Evolutionary conservation across 1,140 invertebrate genomes (phyloP).

Genomic region (Pseudomyrmex sp.): DNA sequence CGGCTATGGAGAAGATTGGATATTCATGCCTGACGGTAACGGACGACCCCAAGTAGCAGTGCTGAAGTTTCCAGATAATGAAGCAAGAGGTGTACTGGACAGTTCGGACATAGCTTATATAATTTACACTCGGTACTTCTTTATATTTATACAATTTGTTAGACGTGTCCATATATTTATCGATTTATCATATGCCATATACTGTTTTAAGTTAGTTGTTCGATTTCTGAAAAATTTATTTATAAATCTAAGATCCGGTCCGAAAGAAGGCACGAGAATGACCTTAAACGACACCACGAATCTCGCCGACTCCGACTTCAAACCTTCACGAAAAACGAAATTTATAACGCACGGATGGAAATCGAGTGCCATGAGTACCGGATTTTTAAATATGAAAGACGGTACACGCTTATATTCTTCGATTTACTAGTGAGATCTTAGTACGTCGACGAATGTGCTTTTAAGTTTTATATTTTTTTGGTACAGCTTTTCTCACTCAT

Average conservation of each 20-base stretch:
- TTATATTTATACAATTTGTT: constrained; percentile 7
- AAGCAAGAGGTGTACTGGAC: constrained; percentile 72
- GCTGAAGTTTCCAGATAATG: constrained; percentile 76
- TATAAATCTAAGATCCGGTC: constrained; percentile 74
- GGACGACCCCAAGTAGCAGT: constrained; percentile 86
- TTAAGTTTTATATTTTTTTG: constrained; percentile 10
- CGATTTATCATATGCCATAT: not conserved
- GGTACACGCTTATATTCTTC: constrained; percentile 71
- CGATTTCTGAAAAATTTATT: not conserved
- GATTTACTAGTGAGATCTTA: not conserved
- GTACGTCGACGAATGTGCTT: not conserved
- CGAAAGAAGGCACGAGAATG: constrained; percentile 77
- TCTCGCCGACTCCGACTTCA: constrained; percentile 84
- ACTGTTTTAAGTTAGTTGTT: not conserved
- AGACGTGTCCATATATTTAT: not conserved
- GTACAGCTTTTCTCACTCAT: constrained; percentile 86
- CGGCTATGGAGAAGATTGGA: constrained; percentile 87
- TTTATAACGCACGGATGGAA: constrained; percentile 92
- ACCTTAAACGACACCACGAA: constrained; percentile 75
- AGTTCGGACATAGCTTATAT: constrained; percentile 77
- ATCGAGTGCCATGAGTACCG: constrained; percentile 83
- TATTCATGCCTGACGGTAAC: constrained; percentile 88
- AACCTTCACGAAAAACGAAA: constrained; percentile 86
- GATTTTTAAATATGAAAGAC: constrained; percentile 78
- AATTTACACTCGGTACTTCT: constrained; percentile 81